These are phyloP conservation scores for Aphaenogaster floridana DNA, from an alignment of 1,140 invertebrate genomes.

Conservation along the genomic window DNA sequence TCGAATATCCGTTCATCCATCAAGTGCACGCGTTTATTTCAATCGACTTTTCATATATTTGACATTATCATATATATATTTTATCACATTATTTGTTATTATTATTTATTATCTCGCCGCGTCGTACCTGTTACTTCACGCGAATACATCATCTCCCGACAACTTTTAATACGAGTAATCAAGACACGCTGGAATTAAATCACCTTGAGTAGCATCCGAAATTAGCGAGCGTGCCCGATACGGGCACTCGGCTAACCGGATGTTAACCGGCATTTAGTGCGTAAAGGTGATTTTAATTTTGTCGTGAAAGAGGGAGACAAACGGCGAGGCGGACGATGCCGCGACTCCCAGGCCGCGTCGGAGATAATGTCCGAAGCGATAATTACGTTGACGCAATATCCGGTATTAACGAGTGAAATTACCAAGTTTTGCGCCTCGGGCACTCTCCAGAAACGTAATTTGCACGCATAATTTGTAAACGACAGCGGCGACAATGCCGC, in stretches of 20 bases:
- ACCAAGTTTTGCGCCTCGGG: conserved; percentile 41
- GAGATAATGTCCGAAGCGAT: conserved; percentile 42
- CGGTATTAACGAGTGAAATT: conserved; percentile 63
- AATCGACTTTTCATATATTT: conserved; percentile 12
- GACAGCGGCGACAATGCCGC: conserved; percentile 47
- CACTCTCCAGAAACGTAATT: conserved; percentile 31
- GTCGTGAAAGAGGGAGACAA: neutral
- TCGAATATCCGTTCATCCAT: neutral
- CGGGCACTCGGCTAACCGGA: neutral
- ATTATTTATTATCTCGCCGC: neutral
- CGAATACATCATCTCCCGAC: neutral
- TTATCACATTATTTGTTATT: neutral
- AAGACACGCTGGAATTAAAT: neutral
- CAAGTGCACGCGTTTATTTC: neutral
- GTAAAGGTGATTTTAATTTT: neutral
- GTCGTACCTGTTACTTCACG: neutral
- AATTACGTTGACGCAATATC: conserved; percentile 67
- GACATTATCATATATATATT: neutral
- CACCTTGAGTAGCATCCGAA: neutral
- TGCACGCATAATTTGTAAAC: conserved; percentile 48
- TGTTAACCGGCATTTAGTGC: neutral
- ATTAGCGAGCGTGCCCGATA: neutral
- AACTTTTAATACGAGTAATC: neutral
- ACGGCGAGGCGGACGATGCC: neutral
- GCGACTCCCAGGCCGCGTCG: conserved; percentile 1